Percentiles rank a stretch among this genome's conserved stretches.
Conservation (phyloP, 2,113 vertebrate species). For the Onychorhynchus coronatus region DNA sequence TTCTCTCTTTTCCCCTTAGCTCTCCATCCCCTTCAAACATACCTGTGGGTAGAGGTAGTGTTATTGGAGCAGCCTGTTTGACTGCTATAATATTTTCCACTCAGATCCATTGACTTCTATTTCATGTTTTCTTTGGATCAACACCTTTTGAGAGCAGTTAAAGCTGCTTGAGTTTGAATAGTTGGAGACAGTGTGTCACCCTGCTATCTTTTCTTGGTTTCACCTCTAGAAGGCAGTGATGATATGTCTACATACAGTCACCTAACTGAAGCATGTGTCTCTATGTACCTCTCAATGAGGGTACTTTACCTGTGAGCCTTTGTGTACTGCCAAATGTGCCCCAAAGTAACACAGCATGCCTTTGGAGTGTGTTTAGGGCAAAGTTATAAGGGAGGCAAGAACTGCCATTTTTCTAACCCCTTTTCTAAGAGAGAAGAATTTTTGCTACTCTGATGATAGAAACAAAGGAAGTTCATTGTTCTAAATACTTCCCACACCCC, state of each 20-base stretch:
- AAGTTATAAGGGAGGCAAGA: not conserved
- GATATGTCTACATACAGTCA: not conserved
- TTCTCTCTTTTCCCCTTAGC: slow-evolving; percentile 52
- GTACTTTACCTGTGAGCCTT: not conserved
- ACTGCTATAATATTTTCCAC: slow-evolving; percentile 70
- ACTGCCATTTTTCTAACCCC: not conserved
- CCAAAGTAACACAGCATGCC: not conserved
- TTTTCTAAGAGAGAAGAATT: not conserved
- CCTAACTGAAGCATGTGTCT: not conserved
- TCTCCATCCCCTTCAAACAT: slow-evolving; percentile 53
- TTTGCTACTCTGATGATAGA: not conserved
- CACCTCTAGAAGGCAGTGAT: slow-evolving; percentile 66
- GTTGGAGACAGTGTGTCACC: slow-evolving; percentile 38
- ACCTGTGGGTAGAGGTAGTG: slow-evolving; percentile 68
- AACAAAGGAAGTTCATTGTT: not conserved
- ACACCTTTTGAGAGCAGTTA: slow-evolving; percentile 43
- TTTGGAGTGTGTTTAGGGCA: not conserved
- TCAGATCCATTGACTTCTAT: slow-evolving; percentile 63
- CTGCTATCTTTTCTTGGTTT: slow-evolving; percentile 51
- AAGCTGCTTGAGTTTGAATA: slow-evolving; percentile 33
- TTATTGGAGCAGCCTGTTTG: slow-evolving; percentile 68
- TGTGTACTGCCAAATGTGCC: not conserved
- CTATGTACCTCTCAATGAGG: not conserved
- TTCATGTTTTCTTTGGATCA: slow-evolving; percentile 67
- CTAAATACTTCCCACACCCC: not conserved